Evolutionary conservation across 1,140 invertebrate species (phyloP), one percentile per base, ranked within the genome.

Genomic region (Dreissena polymorpha): DNA sequence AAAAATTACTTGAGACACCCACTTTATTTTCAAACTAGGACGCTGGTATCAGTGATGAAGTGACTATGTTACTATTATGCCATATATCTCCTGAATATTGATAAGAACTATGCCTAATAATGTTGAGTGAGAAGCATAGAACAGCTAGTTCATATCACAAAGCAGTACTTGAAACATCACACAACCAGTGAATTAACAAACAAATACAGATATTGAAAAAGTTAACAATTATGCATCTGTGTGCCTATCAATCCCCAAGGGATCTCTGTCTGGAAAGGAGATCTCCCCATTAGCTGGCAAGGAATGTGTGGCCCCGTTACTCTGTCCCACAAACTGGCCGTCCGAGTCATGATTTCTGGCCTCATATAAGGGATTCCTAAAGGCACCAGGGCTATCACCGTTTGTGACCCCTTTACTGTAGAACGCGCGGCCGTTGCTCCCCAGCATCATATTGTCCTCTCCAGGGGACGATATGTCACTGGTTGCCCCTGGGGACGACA

Each of bases 351-450:
- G 57, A 51, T 29, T 72, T 39, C 39, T 39, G 0, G 70, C 70
- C 6, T 80, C 78, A 72, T 80, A 80, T 14, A 80, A 25, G 27
- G 78, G 78, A 70, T 80, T 80, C 6, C 67, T 80, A 53, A 80
- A 80, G 67, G 78, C 53, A 50, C 78, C 49, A 23, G 68, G 1
- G 16, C 50, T 55, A 63, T 80, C 69, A 60, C 78, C 78, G 49
- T 80, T 72, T 5, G 78, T 64, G 10, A 80, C 23, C 39, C 78
- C 78, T 65, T 72, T 80, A 50, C 78, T 80, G 57, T 80, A 80
- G 69, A 57, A 63, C 13, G 78, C 78, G 3, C 67, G 29, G n/a
- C 78, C 78, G 72, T 80, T 80, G 8, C 16, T 72, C 1, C 55
- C 68, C 10, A 80, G 55, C 55, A 64, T 72, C 78, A 80, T 80